A percentile compares a stretch with the other conserved stretches of the same genome.
Evolutionary conservation across 1,140 invertebrate genomes (phyloP).

Genomic region (Euwallacea similis): DNA sequence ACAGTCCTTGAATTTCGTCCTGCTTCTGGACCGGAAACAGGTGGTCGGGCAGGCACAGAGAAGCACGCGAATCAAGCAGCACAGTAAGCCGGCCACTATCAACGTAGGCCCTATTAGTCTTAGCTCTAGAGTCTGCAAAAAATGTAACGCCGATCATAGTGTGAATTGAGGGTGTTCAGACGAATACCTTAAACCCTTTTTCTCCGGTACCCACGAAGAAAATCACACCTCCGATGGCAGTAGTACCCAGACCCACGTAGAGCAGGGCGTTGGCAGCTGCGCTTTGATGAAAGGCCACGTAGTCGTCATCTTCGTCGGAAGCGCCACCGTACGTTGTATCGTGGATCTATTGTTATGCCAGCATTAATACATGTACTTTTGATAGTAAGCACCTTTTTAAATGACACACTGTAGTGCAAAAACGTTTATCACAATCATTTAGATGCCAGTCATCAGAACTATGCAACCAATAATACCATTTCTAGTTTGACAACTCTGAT

Average conservation of each 20-base stretch:
- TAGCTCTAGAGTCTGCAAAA: constrained; percentile 67
- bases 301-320: constrained; percentile 64
- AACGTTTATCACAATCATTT: too few relatives aligned
- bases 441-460: too few relatives aligned
- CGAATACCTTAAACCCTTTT: constrained; percentile 73
- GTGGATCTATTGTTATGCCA: constrained; percentile 63
- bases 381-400: too few relatives aligned
- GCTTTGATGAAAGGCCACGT: constrained; percentile 60
- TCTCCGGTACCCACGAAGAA: constrained; percentile 88
- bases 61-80: constrained; percentile 61
- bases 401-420: too few relatives aligned
- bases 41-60: constrained; percentile 60
- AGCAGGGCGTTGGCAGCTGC: constrained; percentile 75
- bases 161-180: neutral
- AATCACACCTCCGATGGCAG: constrained; percentile 79
- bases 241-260: constrained; percentile 81
- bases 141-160: neutral
- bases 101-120: constrained; percentile 77
- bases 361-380: too few relatives aligned
- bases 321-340: constrained; percentile 72
- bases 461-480: too few relatives aligned
- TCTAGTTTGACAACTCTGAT: too few relatives aligned
- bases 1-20: constrained; percentile 50
- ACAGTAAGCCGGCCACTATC: constrained; percentile 60
- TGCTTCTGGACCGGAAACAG: constrained; percentile 49